Conservation (phyloP, 2,113 vertebrate species). For the Alectura lathami region DNA sequence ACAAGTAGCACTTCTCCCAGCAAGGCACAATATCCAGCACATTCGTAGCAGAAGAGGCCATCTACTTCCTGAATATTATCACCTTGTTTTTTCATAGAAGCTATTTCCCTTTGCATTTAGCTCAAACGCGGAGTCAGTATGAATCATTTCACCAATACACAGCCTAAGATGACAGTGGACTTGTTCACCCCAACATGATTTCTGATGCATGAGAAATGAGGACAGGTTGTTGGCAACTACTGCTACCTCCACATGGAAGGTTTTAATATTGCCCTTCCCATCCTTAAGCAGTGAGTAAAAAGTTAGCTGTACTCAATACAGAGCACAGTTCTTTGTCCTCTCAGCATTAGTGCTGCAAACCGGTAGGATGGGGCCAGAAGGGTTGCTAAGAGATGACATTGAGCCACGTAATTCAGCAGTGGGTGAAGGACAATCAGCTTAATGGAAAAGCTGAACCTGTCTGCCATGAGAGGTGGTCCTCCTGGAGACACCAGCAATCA, state of each 20-base stretch:
- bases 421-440: background rate
- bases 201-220: background rate
- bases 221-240: background rate
- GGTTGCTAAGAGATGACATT: background rate
- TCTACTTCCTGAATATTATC: background rate
- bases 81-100: background rate
- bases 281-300: background rate
- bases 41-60: background rate
- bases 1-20: background rate
- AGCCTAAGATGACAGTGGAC: background rate
- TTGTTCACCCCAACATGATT: background rate
- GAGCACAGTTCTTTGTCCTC: background rate
- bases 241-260: background rate
- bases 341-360: background rate
- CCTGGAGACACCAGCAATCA: background rate
- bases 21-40: background rate
- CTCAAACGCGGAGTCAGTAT: background rate
- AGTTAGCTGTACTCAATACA: background rate
- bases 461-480: background rate
- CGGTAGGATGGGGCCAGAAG: background rate
- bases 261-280: background rate
- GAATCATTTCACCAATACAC: background rate
- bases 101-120: background rate
- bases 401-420: background rate
- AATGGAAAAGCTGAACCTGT: background rate